These are phyloP conservation scores for Antrozous pallidus DNA, from an alignment of 2,797 vertebrate species.

Conservation along the genomic window DNA sequence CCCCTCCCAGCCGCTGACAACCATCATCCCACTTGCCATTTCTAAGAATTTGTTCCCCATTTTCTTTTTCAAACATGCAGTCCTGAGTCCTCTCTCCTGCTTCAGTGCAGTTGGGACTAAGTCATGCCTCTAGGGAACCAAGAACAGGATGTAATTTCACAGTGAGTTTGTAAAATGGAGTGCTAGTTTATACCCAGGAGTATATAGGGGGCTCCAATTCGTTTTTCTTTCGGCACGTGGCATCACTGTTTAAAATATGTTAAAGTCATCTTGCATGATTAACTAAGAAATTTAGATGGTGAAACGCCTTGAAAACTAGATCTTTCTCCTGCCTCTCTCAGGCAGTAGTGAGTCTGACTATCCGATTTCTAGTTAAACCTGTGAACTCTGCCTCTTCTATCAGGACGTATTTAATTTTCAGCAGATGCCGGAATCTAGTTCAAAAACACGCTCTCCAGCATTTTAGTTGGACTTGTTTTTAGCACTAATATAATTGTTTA, in stretches of 20 bases:
- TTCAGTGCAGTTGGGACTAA: neutral
- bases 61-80: neutral
- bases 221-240: neutral
- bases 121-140: neutral
- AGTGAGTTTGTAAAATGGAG: neutral
- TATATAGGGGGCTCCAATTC: neutral
- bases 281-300: neutral
- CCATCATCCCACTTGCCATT: neutral
- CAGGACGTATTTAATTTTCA: neutral
- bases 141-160: neutral
- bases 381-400: neutral
- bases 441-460: neutral
- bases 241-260: neutral
- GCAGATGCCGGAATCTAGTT: neutral
- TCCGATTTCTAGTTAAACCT: neutral
- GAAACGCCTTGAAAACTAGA: neutral
- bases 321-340: neutral
- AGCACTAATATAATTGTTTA: neutral
- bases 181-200: fast-evolving
- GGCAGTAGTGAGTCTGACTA: neutral
- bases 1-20: fast-evolving
- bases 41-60: neutral
- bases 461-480: conserved; percentile 7
- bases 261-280: neutral
- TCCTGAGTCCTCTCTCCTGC: neutral